Conservation (phyloP, 2,888 invertebrate species). For the Catotricha subobsoleta region DNA sequence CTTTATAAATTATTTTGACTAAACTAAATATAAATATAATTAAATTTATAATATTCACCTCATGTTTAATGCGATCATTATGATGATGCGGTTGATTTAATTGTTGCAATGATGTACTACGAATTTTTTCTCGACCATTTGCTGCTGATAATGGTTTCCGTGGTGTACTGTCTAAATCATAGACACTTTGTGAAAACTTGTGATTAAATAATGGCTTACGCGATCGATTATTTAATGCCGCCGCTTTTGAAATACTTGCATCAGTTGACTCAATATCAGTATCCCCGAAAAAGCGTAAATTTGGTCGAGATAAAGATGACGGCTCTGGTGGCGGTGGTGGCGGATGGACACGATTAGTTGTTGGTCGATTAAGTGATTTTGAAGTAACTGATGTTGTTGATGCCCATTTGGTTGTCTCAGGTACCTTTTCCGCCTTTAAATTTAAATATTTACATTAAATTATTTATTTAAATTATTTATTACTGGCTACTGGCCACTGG, state of each 20-base stretch:
- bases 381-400: no score
- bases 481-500: no score
- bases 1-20: no score
- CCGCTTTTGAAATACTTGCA: constrained; percentile 31
- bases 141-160: no score
- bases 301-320: constrained; percentile 19
- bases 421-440: no score
- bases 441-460: no score
- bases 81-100: no score
- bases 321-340: neutral
- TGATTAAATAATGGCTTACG: constrained; percentile 14
- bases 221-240: constrained; percentile 11
- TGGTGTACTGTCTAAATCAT: no score
- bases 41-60: neutral
- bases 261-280: constrained; percentile 64
- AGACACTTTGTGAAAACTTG: constrained; percentile 28
- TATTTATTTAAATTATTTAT: no score
- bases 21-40: neutral
- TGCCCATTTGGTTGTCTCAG: neutral
- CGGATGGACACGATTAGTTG: neutral
- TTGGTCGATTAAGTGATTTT: neutral
- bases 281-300: constrained; percentile 67
- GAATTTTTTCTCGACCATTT: constrained; percentile 9
- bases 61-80: constrained; percentile 22
- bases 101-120: constrained; percentile 27